Evolutionary conservation across 2,888 invertebrate genomes (phyloP), one percentile per base, ranked within the genome.

Genomic region (Charanyca ferruginea): DNA sequence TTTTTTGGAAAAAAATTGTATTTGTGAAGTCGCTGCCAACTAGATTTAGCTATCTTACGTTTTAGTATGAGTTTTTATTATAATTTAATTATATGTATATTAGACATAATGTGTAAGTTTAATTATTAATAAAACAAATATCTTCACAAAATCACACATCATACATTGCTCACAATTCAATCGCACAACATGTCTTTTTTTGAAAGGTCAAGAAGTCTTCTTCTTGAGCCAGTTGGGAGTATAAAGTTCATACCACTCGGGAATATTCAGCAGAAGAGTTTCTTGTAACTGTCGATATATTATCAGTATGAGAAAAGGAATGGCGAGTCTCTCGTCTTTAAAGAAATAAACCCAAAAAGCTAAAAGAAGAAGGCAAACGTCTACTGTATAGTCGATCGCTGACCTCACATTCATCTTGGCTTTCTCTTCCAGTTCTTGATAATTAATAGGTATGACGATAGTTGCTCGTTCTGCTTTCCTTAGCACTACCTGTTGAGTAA

Each of bases 341-440:
- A 98, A 98, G 63, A 98, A 91, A 91, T 98, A 98, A 41, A 98
- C 96, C 97, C 98, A 98, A 89, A 97, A 97, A 25, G 98, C 98
- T 16, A 98, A 96, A 42, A 97, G 78, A 68, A 98, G 96, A 83
- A 98, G 96, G 47, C 97, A 97, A 66, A 98, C 89, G 89, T 98
- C 98, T 0, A 97, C 97, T 25, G 97, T 92, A 86, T 97, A 98
- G 86, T 97, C 97, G 25, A 98, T 93, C 0, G 96, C 96, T 1
- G 97, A 96, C 74, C 97, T 96, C 1, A 98, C 97, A 79, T 97
- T 97, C 38, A 95, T 95, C 84, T 97, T 96, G 0, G 97, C 97
- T 83, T 96, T 96, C 73, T 96, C 95, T 71, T 96, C 96, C 57
- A 97, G 84, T 83, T 96, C 95, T 79, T 96, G 95, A 65, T 96